phyloP scores from a whole-genome alignment of 2,888 invertebrate species.

The Polymixis lichenea region DNA sequence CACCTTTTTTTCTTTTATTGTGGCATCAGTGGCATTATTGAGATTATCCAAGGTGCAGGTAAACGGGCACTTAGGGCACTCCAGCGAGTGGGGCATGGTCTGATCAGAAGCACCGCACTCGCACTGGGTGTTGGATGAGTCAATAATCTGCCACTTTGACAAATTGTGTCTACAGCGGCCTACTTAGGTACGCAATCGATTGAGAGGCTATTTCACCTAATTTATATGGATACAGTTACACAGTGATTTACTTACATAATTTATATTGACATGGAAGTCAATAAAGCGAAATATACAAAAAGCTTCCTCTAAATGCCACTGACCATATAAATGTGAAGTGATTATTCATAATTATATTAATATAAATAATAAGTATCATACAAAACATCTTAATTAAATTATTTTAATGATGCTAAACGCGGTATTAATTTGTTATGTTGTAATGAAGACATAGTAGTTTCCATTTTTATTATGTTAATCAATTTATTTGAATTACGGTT shows the following conservation, averaged over 20 bases:
- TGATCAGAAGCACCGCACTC: no score
- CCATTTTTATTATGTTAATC: conserved; percentile 45
- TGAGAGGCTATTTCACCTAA: no score
- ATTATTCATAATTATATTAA: conserved; percentile 60
- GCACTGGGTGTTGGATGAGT: no score
- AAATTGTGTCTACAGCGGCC: no score
- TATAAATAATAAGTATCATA: conserved; percentile 34
- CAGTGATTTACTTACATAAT: neutral
- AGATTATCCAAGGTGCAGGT: no score
- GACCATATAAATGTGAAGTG: conserved; percentile 34
- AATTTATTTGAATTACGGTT: conserved; percentile 53
- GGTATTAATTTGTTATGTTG: conserved; percentile 48
- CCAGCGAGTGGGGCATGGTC: no score
- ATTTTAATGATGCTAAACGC: conserved; percentile 56
- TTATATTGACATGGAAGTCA: neutral
- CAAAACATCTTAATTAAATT: conserved; percentile 59
- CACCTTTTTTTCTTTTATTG: no score
- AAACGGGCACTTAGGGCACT: no score
- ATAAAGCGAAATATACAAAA: conserved; percentile 14
- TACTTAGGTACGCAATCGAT: no score
- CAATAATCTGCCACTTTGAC: no score
- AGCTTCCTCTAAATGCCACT: conserved; percentile 10
- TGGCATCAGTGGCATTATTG: no score
- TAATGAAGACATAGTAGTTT: conserved; percentile 56
- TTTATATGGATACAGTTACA: neutral